A percentile compares a stretch with the other conserved stretches of the same genome.
These are phyloP conservation scores for Fringilla coelebs DNA, from an alignment of 2,797 vertebrate species.

Conservation along the genomic window DNA sequence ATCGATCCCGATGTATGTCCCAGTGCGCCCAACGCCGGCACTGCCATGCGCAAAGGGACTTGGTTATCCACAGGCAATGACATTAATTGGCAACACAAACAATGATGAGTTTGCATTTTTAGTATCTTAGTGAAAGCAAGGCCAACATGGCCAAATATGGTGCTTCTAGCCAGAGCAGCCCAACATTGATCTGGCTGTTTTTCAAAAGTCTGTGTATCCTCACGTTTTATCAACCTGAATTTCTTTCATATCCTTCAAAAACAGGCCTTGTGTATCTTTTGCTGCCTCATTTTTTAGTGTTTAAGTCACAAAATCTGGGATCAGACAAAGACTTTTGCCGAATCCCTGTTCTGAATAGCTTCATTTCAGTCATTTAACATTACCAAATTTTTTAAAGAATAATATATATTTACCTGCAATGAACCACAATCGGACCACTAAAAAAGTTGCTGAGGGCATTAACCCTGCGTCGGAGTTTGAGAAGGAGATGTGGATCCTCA, in stretches of 20 bases:
- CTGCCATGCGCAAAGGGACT: slow-evolving; percentile 57
- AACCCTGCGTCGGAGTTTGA: slow-evolving; percentile 90
- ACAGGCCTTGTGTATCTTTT: neutral
- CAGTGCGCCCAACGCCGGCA: slow-evolving; percentile 95
- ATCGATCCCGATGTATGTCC: slow-evolving; percentile 93
- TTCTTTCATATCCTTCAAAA: neutral
- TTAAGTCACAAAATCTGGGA: neutral
- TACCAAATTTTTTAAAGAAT: neutral
- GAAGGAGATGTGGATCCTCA: slow-evolving; percentile 88
- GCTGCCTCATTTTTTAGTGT: neutral
- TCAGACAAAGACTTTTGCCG: neutral
- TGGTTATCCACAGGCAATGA: accelerated
- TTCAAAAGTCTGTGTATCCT: neutral
- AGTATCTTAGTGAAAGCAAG: neutral
- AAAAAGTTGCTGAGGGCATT: slow-evolving; percentile 95
- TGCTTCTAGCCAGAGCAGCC: neutral
- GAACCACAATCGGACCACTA: slow-evolving; percentile 91
- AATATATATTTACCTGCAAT: slow-evolving; percentile 86
- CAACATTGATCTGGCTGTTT: neutral
- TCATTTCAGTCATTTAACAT: neutral
- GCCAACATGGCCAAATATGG: neutral
- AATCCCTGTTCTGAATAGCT: neutral
- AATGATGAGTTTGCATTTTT: neutral
- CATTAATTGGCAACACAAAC: neutral
- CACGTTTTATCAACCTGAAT: neutral